Evolutionary conservation across 2,113 vertebrate genomes (phyloP), one percentile per base, ranked within the genome.

Genomic region (Isichthys henryi): DNA sequence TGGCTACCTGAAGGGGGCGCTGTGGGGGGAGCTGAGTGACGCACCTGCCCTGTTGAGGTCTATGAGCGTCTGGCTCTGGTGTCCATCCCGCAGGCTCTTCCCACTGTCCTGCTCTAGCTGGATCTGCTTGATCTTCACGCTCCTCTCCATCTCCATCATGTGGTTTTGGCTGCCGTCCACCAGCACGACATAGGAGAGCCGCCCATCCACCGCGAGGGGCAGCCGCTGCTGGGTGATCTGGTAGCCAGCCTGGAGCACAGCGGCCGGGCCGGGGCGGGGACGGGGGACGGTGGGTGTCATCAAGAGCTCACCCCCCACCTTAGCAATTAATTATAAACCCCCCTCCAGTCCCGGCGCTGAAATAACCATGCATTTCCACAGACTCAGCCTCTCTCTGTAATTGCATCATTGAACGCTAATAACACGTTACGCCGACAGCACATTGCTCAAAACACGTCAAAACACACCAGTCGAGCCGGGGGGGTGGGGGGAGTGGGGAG

Each of bases 101-200:
- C 98, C 98, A 27, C 98, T 99, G 95, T 99, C 99, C 94, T 99
- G 98, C 92, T 99, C 98, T 95, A 99, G 93, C 94, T 99, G 98
- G 92, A 99, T 97, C 95, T 99, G 98, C 92, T 97, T 98, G 91
- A 99, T 96, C 74, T 93, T 94, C 85, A 96, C 97, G 0, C 91
- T 96, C 94, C 95, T 98, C 89, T 93, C 96, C 90, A 96, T 89
- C 92, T 93, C 96, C 90, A 96, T 89, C 92, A 97, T 92, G 91
- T 96, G 94, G 92, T 89, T 96, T 90, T 84, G 94, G 89, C 94
- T 96, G 74, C 91, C 94, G 87, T 95, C 96, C 80, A 89, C 88
- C 49, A 94, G 93, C 91, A 97, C 23, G 91, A 94, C 95, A 93
- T 98, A 99, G 0, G 91, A 94, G 91, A 99, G 92, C 62, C 80